Conservation (phyloP, 1,140 invertebrate species). For the Eueides isabella region DNA sequence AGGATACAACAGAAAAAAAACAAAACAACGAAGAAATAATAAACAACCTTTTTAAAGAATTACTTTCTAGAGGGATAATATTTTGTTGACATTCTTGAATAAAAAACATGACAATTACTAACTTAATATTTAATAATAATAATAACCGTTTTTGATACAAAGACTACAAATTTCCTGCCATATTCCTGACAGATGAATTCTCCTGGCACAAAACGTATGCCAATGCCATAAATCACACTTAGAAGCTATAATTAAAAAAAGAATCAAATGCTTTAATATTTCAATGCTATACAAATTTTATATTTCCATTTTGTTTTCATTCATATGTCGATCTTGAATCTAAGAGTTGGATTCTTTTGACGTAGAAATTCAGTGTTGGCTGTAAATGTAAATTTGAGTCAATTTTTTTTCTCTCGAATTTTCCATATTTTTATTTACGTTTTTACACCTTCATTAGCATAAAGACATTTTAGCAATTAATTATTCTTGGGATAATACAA, state of each 20-base stretch:
- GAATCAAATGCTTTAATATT: constrained; percentile 1
- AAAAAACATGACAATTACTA: constrained; percentile 10
- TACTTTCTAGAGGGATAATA: background rate
- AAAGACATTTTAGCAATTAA: constrained; percentile 12
- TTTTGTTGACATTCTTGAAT: background rate
- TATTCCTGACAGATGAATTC: background rate
- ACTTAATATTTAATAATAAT: constrained; percentile 15
- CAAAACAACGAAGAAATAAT: too few species aligned
- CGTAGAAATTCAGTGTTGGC: background rate
- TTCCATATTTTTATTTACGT: background rate
- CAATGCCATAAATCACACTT: background rate
- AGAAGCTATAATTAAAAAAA: constrained; percentile 10
- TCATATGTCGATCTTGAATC: background rate
- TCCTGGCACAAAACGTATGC: background rate
- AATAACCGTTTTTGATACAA: constrained; percentile 15
- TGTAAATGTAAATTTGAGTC: background rate
- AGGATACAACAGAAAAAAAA: too few species aligned
- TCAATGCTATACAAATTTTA: background rate
- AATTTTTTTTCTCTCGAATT: background rate
- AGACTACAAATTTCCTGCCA: constrained; percentile 9
- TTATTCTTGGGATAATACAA: constrained; percentile 12
- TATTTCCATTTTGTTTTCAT: background rate
- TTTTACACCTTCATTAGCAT: constrained; percentile 4
- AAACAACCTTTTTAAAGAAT: too few species aligned
- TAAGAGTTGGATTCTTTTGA: background rate